Percentiles rank a stretch among this genome's conserved stretches.
Evolutionary conservation across 2,888 invertebrate species (phyloP).

Genomic region (Sphecodes monilicornis): DNA sequence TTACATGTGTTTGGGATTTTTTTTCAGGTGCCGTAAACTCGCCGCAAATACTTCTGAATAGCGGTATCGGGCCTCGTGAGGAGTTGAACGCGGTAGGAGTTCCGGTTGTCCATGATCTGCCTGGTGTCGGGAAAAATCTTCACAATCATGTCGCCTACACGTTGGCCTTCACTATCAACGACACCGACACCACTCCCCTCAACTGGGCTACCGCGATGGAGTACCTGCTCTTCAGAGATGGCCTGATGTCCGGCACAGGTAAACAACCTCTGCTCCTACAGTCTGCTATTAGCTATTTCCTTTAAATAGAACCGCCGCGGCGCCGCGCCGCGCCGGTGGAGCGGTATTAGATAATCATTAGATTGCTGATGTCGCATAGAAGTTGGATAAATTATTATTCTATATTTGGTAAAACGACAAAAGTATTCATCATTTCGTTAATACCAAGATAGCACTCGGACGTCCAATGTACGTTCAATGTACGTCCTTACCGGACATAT

Average conservation of each 20-base stretch:
- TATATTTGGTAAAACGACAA: too few species aligned
- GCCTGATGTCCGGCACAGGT: constrained; percentile 95
- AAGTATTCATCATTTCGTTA: too few species aligned
- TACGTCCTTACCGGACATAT: too few species aligned
- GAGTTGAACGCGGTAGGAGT: constrained; percentile 88
- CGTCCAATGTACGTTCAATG: too few species aligned
- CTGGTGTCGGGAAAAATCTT: constrained; percentile 93
- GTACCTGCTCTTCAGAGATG: constrained; percentile 94
- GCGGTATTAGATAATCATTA: too few species aligned
- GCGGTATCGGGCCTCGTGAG: constrained; percentile 93
- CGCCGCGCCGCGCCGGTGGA: too few species aligned
- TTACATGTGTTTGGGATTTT: not conserved
- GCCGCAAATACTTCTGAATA: constrained; percentile 95
- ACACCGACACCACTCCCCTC: constrained; percentile 93
- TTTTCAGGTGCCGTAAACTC: constrained; percentile 94
- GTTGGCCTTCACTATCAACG: constrained; percentile 92
- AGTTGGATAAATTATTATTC: too few species aligned
- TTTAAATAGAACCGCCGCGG: too few species aligned
- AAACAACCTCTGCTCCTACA: constrained; percentile 58
- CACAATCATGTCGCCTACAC: constrained; percentile 94
- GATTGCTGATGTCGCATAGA: too few species aligned
- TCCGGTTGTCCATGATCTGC: constrained; percentile 89
- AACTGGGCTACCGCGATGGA: constrained; percentile 98
- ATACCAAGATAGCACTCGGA: too few species aligned
- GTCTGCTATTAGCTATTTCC: too few species aligned